Base-by-base conservation (phyloP, 2,888 invertebrate genomes). In the Mesoligia furuncula region DNA sequence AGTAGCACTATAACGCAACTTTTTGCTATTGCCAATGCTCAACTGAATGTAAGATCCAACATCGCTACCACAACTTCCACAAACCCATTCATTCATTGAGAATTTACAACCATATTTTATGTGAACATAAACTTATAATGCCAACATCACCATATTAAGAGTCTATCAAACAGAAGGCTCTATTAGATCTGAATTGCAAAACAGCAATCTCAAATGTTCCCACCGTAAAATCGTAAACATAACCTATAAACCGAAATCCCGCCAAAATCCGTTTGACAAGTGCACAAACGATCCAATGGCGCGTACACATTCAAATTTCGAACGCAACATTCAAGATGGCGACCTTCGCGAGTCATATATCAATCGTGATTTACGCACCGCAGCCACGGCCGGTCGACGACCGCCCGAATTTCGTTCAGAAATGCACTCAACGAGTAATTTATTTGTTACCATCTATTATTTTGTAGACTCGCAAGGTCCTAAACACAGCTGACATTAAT, bases 371-470 rank as follows among this genome's bases (percentile, higher is more conserved):
- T 96, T 95, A 96, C 95, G 93, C 95, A 93, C 94, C 95, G 79
- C 87, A 89, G 86, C 90, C 91, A 94, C 94, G 95, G 95, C 93
- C 95, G 95, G 96, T 96, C 96, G 94, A 93, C 95, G 96, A 94
- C 95, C 95, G 95, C 93, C 95, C 95, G 95, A 95, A 96, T 96
- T 96, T 96, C 95, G 95, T 95, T 95, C 94, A 94, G 95, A 95
- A 96, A 96, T 96, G 96, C 96, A 96, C 95, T 95, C 94, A 92
- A 91, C 92, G 92, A 93, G 95, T 96, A 96, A 96, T 96, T 96
- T 96, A 96, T 96, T 95, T 96, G 95, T 95, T 95, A 96, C 96
- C 96, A 96, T 96, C 96, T 96, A 96, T 96, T 96, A 96, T 96
- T 96, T 96, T 96, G 96, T 96, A 96, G 96, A 96, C 96, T 95